Base-by-base conservation (phyloP, 2,113 vertebrate species). In the Paradoxurus hermaphroditus region DNA sequence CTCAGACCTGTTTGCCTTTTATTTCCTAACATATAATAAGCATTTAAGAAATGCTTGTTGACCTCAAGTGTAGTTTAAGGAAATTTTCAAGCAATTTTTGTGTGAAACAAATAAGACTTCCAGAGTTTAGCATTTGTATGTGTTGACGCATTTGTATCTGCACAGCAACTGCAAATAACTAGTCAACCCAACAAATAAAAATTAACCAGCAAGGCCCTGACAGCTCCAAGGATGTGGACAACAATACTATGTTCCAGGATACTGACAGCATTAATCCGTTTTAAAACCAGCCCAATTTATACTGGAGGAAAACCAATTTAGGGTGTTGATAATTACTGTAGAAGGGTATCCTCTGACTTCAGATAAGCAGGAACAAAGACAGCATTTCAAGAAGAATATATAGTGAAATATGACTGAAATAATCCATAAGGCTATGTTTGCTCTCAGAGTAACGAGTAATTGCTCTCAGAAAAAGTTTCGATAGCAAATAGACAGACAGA, bases 41-140 rank as follows among this genome's bases (percentile, higher is more conserved):
- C 18, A 94, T 51, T 96, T 7, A 90, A 84, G 3, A 95, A 83
- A 86, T 83, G 23, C 92, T 73, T 88, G 10, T 84, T 96, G 53
- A 59, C 65, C 53, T 90, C n/a, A 94, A 94, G 15, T 86, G 6
- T 14, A 95, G 41, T 68, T 95, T 90, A 95, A 77, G 34, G 29
- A 83, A 96, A 94, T 68, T 95, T 94, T 97, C 18, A 92, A 63
- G 62, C 10, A 95, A 62, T 82, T 96, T 78, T 95, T 51, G 36
- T 93, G 36, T 70, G 34, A 70, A 90, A 93, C 29, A 73, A 94
- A 73, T 89, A 14, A 72, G 15, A 63, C 21, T 70, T 96, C 51
- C 86, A 31, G 16, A 78, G 86, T 94, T 91, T 86, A 72, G 59
- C 41, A 83, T 29, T 16, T 53, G 1, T 75, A 90, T 91, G 85